Base-by-base conservation (phyloP, 2,113 vertebrate genomes). In the Zosterops japonicus region DNA sequence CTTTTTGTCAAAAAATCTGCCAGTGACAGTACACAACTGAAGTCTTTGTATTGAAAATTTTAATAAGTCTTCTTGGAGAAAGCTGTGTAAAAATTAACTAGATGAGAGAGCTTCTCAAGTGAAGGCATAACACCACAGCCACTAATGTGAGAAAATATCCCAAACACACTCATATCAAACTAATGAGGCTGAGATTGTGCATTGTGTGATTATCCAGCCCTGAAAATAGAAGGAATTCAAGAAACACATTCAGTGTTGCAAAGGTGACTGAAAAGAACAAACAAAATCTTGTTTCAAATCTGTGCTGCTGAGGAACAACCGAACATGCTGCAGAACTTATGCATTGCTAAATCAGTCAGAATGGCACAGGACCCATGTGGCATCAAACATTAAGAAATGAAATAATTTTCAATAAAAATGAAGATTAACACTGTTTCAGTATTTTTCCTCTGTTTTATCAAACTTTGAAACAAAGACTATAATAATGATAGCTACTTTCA, bases 1-100 rank as follows among this genome's bases (percentile, higher is more conserved):
- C 4, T 97, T 97, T 96, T 89, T 82, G 60, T 91, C 80, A 93
- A 86, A 94, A 95, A 83, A 44, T 57, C 71, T 3, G 6, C 33
- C 22, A 11, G 42, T 70, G 61, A 83, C 72, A 84, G 50, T 84
- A 72, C 63, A 68, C 44, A 83, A 65, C 33, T 69, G 9, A 89
- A 85, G n/a, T 14, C 79, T 83, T 76, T 67, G 33, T 46, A 83
- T 5, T 74, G 36, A 90, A 84, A 74, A 83, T 29, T 63, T 63
- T 84, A 79, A 78, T 25, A 36, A 91, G 55, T 35, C 39, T 87
- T 93, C 36, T 12, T 44, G 46, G 41, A 76, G 85, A 93, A 88
- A 93, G 74, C n/a, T 56, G 25, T 52, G 57, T 56, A 75, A 87
- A 85, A 93, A 80, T 39, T 17, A 72, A 57, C 19, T 25, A 31